Conservation (phyloP, 2,113 vertebrate species). For the Paracanthobrama guichenoti region DNA sequence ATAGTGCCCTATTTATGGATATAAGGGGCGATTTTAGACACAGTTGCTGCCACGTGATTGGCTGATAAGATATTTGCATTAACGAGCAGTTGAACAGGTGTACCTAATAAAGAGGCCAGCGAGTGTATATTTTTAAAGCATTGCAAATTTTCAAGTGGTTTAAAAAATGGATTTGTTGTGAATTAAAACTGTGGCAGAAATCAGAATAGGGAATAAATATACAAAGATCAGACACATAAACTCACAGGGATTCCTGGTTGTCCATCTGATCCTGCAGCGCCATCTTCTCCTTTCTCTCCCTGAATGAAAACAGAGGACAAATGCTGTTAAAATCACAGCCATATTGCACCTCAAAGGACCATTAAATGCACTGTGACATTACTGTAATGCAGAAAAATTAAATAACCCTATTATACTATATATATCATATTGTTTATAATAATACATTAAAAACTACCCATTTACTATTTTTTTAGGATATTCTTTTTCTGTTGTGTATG, state of each 20-base stretch:
- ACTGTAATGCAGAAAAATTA: not conserved
- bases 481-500: not conserved
- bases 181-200: too few species aligned
- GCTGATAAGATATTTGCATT: too few species aligned
- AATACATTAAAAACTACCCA: too few species aligned
- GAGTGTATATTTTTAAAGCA: not conserved
- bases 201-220: not conserved
- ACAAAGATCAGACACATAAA: not conserved
- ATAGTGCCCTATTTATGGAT: too few species aligned
- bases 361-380: not conserved
- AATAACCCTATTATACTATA: not conserved
- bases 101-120: too few species aligned
- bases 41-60: too few species aligned
- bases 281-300: slow-evolving; percentile 58
- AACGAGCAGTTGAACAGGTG: too few species aligned
- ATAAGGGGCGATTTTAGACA: too few species aligned
- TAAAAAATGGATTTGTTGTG: too few species aligned
- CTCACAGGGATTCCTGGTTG: slow-evolving; percentile 57
- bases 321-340: not conserved
- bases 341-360: not conserved
- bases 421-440: not conserved
- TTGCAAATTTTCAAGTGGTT: not conserved
- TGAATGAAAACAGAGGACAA: slow-evolving; percentile 31
- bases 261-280: slow-evolving; percentile 52
- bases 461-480: not conserved